Evolutionary conservation across 2,797 vertebrate species (phyloP), one percentile per base, ranked within the genome.

Genomic region (Phalanger gymnotis): DNA sequence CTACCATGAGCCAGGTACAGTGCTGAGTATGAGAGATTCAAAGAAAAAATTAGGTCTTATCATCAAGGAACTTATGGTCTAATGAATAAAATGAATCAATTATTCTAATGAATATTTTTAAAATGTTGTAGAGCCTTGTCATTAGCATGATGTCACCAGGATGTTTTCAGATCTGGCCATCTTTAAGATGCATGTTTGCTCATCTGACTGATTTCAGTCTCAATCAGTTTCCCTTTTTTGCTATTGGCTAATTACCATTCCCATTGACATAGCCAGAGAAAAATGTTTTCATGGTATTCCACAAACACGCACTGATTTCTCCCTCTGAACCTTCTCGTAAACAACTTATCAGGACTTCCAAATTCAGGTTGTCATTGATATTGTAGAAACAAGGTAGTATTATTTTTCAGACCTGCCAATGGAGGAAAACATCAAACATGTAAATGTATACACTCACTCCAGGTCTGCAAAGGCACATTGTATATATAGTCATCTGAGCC

Each of bases 291-390:
- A 97, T 96, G 97, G 95, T 97, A 95, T 98, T 98, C 96, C 96
- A 93, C 92, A 97, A 97, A 97, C 97, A 97, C 93, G 52, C 27
- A 90, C 94, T 97, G 97, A 98, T 98, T 98, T 98, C 92, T 97
- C 94, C 94, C 94, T 97, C 95, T 97, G 92, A 98, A 97, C 89
- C 97, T 97, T 96, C 97, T 96, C 96, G 97, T 97, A 98, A 98
- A 98, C 97, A 98, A 94, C 97, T 97, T 98, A 98, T 97, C 97
- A 98, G 97, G 96, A 28, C 81, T 97, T 98, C 96, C 56, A 97
- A 97, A 97, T 97, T 95, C 98, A 97, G 96, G 92, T 93, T 98
- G 96, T 97, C 98, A 97, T 97, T 97, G 98, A 98, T 97, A 97
- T 90, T 93, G 90, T 94, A 92, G 56, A 97, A 91, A 93, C 95